Evolutionary conservation across 2,888 invertebrate genomes (phyloP).

Genomic region (Hylaea fasciaria): DNA sequence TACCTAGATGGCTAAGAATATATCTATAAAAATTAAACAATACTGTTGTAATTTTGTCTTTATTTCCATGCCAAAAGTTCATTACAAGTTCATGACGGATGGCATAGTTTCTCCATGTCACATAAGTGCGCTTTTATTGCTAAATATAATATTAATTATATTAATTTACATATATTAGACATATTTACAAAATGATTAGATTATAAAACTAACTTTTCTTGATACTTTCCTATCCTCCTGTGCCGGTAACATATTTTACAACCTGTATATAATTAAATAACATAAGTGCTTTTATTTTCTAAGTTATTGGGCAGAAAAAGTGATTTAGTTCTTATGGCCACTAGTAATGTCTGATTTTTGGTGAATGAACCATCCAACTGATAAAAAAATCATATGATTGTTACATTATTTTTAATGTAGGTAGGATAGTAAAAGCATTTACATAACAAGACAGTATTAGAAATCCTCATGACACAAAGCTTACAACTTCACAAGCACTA

Average conservation of each 20-base stretch:
- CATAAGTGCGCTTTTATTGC: constrained; percentile 29
- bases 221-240: constrained; percentile 8
- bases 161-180: constrained; percentile 27
- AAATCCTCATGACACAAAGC: constrained; percentile 17
- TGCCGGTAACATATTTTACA: constrained; percentile 11
- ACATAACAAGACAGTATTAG: constrained; percentile 23
- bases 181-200: constrained; percentile 28
- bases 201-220: constrained; percentile 11
- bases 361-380: no score
- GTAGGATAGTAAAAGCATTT: constrained; percentile 20
- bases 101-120: constrained; percentile 44
- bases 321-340: no score
- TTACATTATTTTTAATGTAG: constrained; percentile 9
- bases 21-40: constrained; percentile 30
- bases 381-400: background rate
- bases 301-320: no score
- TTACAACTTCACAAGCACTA: constrained; percentile 10
- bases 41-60: constrained; percentile 51
- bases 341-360: no score
- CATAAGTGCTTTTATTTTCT: background rate
- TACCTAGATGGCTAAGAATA: constrained; percentile 5
- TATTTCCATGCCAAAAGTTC: constrained; percentile 61
- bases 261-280: background rate
- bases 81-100: constrained; percentile 44
- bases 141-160: constrained; percentile 20